phyloP scores from a whole-genome alignment of 2,113 vertebrate species.

The Abramis brama region DNA sequence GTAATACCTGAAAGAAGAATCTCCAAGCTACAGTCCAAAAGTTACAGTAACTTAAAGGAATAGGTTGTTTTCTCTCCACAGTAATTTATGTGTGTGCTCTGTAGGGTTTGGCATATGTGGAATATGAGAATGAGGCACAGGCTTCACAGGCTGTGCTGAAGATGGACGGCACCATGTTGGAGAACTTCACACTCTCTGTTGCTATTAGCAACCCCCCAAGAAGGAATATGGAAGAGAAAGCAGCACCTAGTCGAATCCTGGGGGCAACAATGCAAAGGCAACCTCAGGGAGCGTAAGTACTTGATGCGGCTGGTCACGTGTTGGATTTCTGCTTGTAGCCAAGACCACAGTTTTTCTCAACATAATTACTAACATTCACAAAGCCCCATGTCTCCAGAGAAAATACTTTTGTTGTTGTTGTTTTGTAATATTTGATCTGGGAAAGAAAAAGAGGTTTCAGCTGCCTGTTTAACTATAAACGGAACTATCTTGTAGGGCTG shows the following conservation, averaged over 20 bases:
- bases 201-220: constrained; percentile 94
- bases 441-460: neutral
- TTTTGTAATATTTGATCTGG: neutral
- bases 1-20: neutral
- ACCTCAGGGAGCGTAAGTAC: constrained; percentile 87
- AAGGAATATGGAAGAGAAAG: constrained; percentile 75
- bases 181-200: constrained; percentile 85
- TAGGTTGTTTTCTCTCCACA: no score
- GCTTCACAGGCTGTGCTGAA: constrained; percentile 92
- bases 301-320: neutral
- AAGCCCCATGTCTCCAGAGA: neutral
- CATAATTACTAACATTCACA: no score
- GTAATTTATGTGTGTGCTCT: neutral
- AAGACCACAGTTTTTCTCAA: no score
- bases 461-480: neutral
- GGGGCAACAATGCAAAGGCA: constrained; percentile 72
- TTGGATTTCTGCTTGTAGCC: neutral
- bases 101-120: constrained; percentile 95
- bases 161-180: constrained; percentile 84
- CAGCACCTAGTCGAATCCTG: constrained; percentile 60
- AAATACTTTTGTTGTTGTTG: neutral
- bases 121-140: constrained; percentile 88
- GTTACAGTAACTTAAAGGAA: neutral
- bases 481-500: neutral
- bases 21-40: neutral